These are phyloP conservation scores for Electrona antarctica DNA, from an alignment of 2,113 vertebrate genomes.

Conservation along the genomic window DNA sequence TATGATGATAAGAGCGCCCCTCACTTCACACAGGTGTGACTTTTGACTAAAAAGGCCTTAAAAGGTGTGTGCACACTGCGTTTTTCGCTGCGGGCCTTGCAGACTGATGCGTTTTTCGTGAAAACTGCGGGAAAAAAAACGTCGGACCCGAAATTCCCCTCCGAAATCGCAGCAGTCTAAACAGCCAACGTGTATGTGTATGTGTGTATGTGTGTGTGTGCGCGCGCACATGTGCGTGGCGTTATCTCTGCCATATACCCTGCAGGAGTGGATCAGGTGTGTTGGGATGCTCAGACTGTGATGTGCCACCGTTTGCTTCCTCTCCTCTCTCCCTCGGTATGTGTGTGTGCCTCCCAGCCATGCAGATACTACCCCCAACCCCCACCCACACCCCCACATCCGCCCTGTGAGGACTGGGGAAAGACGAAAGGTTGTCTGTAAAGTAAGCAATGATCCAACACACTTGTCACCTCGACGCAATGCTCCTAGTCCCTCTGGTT, in stretches of 20 bases:
- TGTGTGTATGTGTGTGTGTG: too few species aligned
- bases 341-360: constrained; percentile 43
- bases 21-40: too few species aligned
- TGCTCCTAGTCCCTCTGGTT: background rate
- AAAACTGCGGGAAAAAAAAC: too few species aligned
- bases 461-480: background rate
- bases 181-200: too few species aligned
- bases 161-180: too few species aligned
- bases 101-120: too few species aligned
- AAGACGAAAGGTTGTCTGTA: constrained; percentile 57
- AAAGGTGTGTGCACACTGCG: too few species aligned
- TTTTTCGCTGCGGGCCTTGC: too few species aligned
- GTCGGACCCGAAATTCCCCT: too few species aligned
- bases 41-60: too few species aligned
- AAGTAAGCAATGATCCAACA: constrained; percentile 57
- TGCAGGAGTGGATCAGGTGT: constrained; percentile 53
- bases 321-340: constrained; percentile 14
- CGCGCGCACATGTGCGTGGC: background rate
- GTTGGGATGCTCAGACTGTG: constrained; percentile 35
- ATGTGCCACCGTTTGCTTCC: constrained; percentile 53
- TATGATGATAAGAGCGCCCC: too few species aligned
- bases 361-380: constrained; percentile 49
- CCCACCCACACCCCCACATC: too few species aligned
- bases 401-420: constrained; percentile 33
- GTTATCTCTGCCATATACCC: constrained; percentile 14